Conservation (phyloP, 2,113 vertebrate species). For the Platichthys flesus region DNA sequence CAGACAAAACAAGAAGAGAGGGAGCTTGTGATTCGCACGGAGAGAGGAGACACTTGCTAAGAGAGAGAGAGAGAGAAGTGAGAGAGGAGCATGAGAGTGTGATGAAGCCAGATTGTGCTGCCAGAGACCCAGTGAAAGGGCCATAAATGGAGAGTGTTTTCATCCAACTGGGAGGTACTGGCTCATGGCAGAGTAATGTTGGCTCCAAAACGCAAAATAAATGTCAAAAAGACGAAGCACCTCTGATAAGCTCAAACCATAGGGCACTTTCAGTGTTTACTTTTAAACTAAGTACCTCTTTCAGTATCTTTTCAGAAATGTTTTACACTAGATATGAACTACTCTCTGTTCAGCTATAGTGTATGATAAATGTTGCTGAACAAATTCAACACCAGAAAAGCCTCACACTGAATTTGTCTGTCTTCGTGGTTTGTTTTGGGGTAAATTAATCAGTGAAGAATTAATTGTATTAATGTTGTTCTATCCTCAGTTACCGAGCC, state of each 20-base stretch:
- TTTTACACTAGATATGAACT: conserved; percentile 1
- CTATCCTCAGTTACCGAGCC: conserved; percentile 73
- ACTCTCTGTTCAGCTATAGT: conserved; percentile 11
- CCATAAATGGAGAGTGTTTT: conserved; percentile 80
- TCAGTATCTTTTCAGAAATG: conserved; percentile 31
- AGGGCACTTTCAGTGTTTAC: conserved; percentile 44
- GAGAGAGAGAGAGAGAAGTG: background rate
- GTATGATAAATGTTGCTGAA: conserved; percentile 5
- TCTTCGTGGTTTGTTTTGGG: background rate
- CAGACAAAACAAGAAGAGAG: conserved; percentile 31
- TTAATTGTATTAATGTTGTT: background rate
- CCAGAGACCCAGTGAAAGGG: conserved; percentile 59
- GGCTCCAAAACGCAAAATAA: conserved; percentile 66
- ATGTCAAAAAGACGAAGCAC: conserved; percentile 59
- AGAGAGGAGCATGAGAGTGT: conserved; percentile 47
- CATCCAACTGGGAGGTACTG: conserved; percentile 63
- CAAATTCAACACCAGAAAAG: background rate
- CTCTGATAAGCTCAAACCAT: conserved; percentile 59
- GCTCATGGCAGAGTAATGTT: conserved; percentile 59
- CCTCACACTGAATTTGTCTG: background rate
- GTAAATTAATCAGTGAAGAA: background rate
- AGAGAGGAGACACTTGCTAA: conserved; percentile 21
- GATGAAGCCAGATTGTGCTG: conserved; percentile 59
- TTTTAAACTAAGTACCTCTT: conserved; percentile 52
- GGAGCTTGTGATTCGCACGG: conserved; percentile 51